Base-by-base conservation (phyloP, 2,888 invertebrate species). In the Nudaria mundana region DNA sequence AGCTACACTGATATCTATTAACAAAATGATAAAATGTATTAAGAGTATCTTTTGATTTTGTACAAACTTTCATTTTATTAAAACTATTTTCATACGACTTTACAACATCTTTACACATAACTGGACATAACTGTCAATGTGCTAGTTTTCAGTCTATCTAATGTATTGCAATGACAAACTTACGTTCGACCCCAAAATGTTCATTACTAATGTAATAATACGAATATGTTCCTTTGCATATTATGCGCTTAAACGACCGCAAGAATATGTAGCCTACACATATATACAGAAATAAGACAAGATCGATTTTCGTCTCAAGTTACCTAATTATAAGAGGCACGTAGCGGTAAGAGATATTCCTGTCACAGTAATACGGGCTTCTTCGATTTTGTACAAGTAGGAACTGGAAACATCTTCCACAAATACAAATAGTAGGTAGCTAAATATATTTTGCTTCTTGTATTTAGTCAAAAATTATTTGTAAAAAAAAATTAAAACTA, bases 1-100 rank as follows among this genome's bases (percentile, higher is more conserved):
- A 52, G 43, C 13, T 56, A 54, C 35, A 41, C 31, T 22, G 33
- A 39, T 44, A 51, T 54, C 57, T 59, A 35, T 12, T 40, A 44
- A n/a, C 16, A 18, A n/a, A n/a, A 28, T 30, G 7, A 30, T 16
- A 25, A 18, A 6, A 26, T 0, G 10, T 12, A 13, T 3, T 28
- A 7, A 32, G 41, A 38, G 45, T 39, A 41, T 36, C 40, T 24
- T 39, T 36, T 24, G 29, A 36, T 26, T 40, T 18, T 3, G 8
- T 8, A 31, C 5, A 5, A n/a, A 16, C 12, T 13, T 8, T 5
- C 6, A 3, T 23, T 10, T 5, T 6, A 2, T 6, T 23, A 14
- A 10, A 2, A 30, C 18, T 32, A 23, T 32, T 32, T 32, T 23
- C 23, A 7, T 32, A 14, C 14, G 15, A 13, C 3, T 32, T 32